Evolutionary conservation across 1,140 invertebrate species (phyloP).

Genomic region (Elymnias hypermnestra): DNA sequence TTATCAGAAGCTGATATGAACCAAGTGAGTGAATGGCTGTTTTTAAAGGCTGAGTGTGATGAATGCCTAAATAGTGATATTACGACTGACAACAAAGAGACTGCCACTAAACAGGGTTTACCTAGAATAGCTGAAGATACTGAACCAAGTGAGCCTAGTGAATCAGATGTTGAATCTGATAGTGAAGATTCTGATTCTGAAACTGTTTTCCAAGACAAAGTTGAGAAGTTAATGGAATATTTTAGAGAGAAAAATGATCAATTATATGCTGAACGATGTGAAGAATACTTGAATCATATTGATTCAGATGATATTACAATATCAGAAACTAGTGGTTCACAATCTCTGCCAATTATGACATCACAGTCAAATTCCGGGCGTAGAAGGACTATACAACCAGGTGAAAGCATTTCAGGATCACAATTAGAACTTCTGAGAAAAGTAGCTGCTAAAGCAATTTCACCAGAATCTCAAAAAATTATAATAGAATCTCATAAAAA

Average conservation of each 20-base stretch:
- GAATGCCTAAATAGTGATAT: slow-evolving; percentile 83
- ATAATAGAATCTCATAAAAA: slow-evolving; percentile 74
- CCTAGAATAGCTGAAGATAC: slow-evolving; percentile 75
- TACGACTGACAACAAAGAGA: slow-evolving; percentile 76
- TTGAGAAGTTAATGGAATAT: slow-evolving; percentile 83
- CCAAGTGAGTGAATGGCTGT: slow-evolving; percentile 90
- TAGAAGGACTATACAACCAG: slow-evolving; percentile 77
- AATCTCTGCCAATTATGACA: slow-evolving; percentile 63
- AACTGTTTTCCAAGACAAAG: slow-evolving; percentile 79
- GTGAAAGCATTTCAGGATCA: slow-evolving; percentile 75
- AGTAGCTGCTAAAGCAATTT: slow-evolving; percentile 73
- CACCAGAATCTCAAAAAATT: slow-evolving; percentile 74
- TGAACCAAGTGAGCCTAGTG: slow-evolving; percentile 74
- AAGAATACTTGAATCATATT: slow-evolving; percentile 75
- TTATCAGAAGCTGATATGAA: slow-evolving; percentile 82
- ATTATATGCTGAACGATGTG: slow-evolving; percentile 77
- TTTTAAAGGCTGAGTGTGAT: slow-evolving; percentile 89
- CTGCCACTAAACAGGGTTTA: slow-evolving; percentile 63
- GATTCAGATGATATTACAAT: slow-evolving; percentile 73
- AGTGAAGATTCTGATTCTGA: slow-evolving; percentile 80
- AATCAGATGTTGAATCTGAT: slow-evolving; percentile 81
- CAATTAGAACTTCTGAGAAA: slow-evolving; percentile 77
- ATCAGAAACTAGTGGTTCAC: slow-evolving; percentile 67
- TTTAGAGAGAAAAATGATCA: slow-evolving; percentile 83
- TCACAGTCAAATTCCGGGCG: slow-evolving; percentile 69